These are phyloP conservation scores for Pandemis corylana DNA, from an alignment of 2,888 invertebrate genomes.

Conservation along the genomic window DNA sequence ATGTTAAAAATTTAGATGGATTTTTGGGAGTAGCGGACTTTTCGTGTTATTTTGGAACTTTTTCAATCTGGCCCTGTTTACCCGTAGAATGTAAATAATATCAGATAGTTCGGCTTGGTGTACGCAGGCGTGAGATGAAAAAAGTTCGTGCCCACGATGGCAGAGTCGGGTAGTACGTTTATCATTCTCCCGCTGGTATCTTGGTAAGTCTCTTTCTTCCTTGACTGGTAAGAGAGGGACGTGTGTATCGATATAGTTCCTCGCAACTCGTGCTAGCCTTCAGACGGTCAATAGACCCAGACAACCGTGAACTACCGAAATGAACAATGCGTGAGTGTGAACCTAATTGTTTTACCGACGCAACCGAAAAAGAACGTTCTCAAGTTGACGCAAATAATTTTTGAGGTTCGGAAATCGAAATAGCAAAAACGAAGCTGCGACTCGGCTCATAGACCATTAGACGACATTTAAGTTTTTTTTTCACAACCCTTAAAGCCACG, in stretches of 20 bases:
- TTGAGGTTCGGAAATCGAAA: no score
- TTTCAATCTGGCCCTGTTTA: conserved; percentile 41
- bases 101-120: conserved; percentile 30
- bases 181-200: not conserved
- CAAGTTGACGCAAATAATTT: no score
- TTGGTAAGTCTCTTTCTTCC: not conserved
- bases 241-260: not conserved
- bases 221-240: not conserved
- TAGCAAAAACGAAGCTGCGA: no score
- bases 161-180: not conserved
- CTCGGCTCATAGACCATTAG: no score
- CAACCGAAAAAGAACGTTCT: no score
- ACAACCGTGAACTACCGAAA: not conserved
- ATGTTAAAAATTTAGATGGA: conserved; percentile 36
- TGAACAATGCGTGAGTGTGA: not conserved
- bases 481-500: no score
- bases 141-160: conserved; percentile 26
- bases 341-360: not conserved
- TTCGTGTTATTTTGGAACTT: conserved; percentile 36
- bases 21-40: conserved; percentile 32
- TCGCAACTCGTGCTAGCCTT: not conserved
- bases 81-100: conserved; percentile 39
- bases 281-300: not conserved
- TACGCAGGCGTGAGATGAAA: conserved; percentile 37
- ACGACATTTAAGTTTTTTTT: no score